Base-by-base conservation (phyloP, 2,888 invertebrate genomes). In the Lottia scabra region DNA sequence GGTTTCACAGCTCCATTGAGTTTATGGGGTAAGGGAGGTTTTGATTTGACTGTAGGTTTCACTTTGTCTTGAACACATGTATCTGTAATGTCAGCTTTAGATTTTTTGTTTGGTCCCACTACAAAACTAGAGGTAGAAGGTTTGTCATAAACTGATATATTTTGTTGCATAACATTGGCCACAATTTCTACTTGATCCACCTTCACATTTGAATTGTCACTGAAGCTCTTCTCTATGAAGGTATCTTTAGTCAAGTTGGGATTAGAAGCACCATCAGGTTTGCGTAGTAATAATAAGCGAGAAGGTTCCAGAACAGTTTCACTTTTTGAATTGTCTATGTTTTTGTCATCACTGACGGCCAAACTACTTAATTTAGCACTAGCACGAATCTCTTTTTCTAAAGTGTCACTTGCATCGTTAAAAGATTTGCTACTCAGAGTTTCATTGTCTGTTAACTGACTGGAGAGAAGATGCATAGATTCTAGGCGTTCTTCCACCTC, bases 231-330 rank as follows among this genome's bases (percentile, higher is more conserved):
- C 30, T 75, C 69, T 15, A 71, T 62, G 26, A 75, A 80, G 48
- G 78, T 75, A 75, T 82, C 83, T 75, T 80, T 80, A 19, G 79
- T 77, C 83, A 97, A 91, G 91, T 96, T 96, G 23, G 96, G 96
- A 91, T 97, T 96, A 30, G 96, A 97, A 68, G 97, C 96, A 65
- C 96, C 96, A 85, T 97, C 97, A 6, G 96, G 96, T 91, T 83
- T 85, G 63, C 86, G 74, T 27, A 81, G 81, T 63, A 84, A 67
- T 44, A 78, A 65, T n/a, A 74, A 75, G 38, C 63, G 68, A 38
- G 72, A 69, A 15, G 79, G 68, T 43, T 78, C 79, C n/a, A 74
- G 65, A 8, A 74, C 70, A 63, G 74, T 67, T 56, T 76, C 69
- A 26, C 69, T 74, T 38, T 74, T 71, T 30, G 75, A 71, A 63